Conservation (phyloP, 2,888 invertebrate genomes). For the Phragmatobia fuliginosa region DNA sequence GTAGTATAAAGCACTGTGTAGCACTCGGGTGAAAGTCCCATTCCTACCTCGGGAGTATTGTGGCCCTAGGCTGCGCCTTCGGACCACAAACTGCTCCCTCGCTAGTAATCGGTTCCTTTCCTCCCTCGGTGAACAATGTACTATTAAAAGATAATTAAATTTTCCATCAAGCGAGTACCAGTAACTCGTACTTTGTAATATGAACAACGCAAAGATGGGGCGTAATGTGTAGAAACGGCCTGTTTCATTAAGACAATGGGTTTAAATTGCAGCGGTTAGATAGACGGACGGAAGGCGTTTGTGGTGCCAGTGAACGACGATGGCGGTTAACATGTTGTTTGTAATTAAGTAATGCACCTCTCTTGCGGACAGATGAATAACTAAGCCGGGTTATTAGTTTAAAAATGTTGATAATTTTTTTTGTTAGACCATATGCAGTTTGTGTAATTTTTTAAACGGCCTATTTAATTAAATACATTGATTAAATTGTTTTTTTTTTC, state of each 20-base stretch:
- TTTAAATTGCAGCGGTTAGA: conserved; percentile 82
- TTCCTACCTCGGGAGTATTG: no score
- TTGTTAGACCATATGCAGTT: no score
- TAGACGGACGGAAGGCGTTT: conserved; percentile 64
- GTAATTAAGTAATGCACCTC: neutral
- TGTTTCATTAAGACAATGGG: conserved; percentile 83
- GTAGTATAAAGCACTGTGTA: no score
- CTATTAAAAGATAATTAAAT: conserved; percentile 35
- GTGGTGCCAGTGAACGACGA: conserved; percentile 37
- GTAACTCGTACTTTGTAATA: conserved; percentile 54
- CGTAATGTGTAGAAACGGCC: conserved; percentile 74
- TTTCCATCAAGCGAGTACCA: conserved; percentile 31
- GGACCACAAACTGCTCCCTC: no score
- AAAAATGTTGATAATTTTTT: neutral
- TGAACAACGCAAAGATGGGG: conserved; percentile 66
- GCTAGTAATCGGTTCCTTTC: no score
- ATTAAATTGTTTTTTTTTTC: no score
- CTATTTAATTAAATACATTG: no score
- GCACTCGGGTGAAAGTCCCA: no score
- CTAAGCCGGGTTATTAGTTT: neutral
- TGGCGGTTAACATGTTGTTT: conserved; percentile 8
- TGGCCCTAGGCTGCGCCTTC: no score
- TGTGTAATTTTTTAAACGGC: no score
- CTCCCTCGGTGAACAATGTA: no score
- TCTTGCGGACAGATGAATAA: neutral